A percentile compares a stretch with the other conserved stretches of the same genome.
Evolutionary conservation across 2,888 invertebrate genomes (phyloP).

Genomic region (Drosophila mayaguana): DNA sequence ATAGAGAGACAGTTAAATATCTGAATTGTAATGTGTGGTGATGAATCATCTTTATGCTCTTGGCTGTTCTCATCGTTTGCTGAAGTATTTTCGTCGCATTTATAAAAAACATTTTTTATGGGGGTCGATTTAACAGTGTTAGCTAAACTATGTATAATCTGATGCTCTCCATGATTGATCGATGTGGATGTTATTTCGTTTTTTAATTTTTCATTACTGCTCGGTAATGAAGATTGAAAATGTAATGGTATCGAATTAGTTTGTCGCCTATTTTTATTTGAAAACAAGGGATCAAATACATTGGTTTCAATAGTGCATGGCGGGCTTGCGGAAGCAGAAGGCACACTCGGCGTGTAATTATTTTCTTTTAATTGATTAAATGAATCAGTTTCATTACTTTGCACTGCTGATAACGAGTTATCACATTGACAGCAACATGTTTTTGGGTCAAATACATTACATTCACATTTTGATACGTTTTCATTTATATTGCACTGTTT

Average conservation of each 20-base stretch:
- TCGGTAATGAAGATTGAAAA: conserved; percentile 42
- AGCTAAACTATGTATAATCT: conserved; percentile 35
- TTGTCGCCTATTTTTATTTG: conserved; percentile 44
- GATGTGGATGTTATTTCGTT: conserved; percentile 27
- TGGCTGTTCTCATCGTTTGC: conserved; percentile 58
- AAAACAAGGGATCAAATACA: conserved; percentile 37
- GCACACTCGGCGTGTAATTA: conserved; percentile 72
- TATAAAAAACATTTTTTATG: conserved; percentile 40
- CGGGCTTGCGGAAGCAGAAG: conserved; percentile 46
- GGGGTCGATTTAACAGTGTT: conserved; percentile 45
- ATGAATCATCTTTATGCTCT: conserved; percentile 82
- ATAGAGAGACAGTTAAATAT: conserved; percentile 92
- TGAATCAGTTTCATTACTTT: conserved; percentile 48
- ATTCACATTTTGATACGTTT: conserved; percentile 54
- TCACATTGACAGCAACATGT: conserved; percentile 65
- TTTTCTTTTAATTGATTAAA: conserved; percentile 46
- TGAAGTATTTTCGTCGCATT: conserved; percentile 39
- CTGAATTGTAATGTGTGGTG: conserved; percentile 86
- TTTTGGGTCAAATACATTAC: conserved; percentile 50
- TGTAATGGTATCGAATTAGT: conserved; percentile 52
- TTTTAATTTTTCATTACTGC: conserved; percentile 34
- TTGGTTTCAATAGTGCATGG: conserved; percentile 51
- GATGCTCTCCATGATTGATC: conserved; percentile 41
- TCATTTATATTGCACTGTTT: conserved; percentile 47
- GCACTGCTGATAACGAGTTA: conserved; percentile 61